Evolutionary conservation across 2,797 vertebrate genomes (phyloP).

Genomic region (Gymnoscopelus braueri): DNA sequence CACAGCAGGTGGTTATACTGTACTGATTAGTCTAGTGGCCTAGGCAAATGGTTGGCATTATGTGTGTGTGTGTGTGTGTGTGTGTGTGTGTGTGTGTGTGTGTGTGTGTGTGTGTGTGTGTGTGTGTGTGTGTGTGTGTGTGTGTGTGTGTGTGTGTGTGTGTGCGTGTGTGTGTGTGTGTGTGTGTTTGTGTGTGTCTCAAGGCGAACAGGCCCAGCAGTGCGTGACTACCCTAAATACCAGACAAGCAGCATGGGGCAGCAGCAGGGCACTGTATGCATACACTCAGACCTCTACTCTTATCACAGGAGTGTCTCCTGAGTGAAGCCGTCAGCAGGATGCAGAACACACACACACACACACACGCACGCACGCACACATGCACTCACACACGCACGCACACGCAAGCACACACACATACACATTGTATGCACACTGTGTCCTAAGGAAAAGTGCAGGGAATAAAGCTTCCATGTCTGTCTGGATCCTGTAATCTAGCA

Average conservation of each 20-base stretch:
- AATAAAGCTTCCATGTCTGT: too few relatives aligned
- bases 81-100: conserved; percentile 1
- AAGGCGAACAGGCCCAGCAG: neutral
- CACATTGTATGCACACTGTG: neutral
- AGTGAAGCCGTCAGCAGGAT: conserved; percentile 27
- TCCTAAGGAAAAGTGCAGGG: too few relatives aligned
- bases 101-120: neutral
- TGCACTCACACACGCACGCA: neutral
- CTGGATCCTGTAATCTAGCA: too few relatives aligned
- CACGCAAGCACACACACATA: conserved; percentile 8
- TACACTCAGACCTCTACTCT: conserved; percentile 13
- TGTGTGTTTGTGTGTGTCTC: neutral
- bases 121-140: neutral
- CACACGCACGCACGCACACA: neutral
- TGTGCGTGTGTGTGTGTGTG: conserved; percentile 4
- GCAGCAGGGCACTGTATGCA: conserved; percentile 16
- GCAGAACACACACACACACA: conserved; percentile 1
- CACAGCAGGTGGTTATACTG: neutral
- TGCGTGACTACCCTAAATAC: conserved; percentile 17
- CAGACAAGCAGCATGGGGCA: conserved; percentile 19
- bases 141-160: neutral
- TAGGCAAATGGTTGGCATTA: neutral
- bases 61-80: neutral
- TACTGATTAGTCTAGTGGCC: neutral
- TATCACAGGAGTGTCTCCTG: conserved; percentile 15